phyloP scores from a whole-genome alignment of 2,113 vertebrate genomes.

The Plestiodon gilberti region DNA sequence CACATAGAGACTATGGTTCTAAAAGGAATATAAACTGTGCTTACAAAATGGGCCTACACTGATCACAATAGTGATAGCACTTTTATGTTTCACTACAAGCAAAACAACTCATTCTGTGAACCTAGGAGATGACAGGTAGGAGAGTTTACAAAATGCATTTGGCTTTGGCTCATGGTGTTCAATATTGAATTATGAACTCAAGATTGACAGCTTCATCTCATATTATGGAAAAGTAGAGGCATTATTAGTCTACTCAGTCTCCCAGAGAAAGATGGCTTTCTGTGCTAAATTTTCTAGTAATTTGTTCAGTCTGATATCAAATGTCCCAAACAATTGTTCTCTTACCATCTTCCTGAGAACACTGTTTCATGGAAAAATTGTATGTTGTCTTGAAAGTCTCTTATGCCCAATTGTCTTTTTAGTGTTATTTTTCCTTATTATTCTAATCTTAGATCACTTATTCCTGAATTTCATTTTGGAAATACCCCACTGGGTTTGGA shows the following conservation, averaged over 20 bases:
- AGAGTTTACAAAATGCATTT: not conserved
- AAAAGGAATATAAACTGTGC: not conserved
- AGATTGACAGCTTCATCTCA: conserved; percentile 3
- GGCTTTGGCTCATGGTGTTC: not conserved
- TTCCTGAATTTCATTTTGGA: not conserved
- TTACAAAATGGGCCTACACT: not conserved
- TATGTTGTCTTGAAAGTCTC: not conserved
- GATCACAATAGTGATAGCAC: not conserved
- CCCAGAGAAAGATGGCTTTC: not conserved
- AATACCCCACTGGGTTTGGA: too few relatives aligned
- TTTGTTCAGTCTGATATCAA: conserved; percentile 10
- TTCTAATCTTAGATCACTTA: not conserved
- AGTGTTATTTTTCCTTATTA: not conserved
- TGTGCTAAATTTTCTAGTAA: not conserved
- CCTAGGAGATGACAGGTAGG: not conserved
- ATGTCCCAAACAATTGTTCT: not conserved
- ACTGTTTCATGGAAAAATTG: not conserved
- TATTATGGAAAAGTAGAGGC: not conserved
- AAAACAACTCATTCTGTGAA: not conserved
- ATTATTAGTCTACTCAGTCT: conserved; percentile 12
- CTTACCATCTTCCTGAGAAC: not conserved
- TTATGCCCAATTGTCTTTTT: not conserved
- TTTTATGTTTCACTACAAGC: not conserved
- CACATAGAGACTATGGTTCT: not conserved
- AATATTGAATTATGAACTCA: conserved; percentile 18